Conservation (phyloP, 2,113 vertebrate species). For the Mugil cephalus region DNA sequence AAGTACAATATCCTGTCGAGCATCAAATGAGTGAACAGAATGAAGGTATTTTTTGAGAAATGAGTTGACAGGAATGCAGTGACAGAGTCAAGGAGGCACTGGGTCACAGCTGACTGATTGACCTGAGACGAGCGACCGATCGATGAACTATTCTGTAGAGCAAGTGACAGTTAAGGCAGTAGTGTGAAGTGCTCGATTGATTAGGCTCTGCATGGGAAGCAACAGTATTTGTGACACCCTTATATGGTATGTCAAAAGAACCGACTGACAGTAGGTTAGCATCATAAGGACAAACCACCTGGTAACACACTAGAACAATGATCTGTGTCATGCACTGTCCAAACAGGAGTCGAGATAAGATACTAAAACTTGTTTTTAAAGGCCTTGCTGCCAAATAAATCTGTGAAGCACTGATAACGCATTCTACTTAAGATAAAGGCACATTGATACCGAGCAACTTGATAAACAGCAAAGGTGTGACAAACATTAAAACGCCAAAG, state of each 20-base stretch:
- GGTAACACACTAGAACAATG: neutral
- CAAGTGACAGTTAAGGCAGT: neutral
- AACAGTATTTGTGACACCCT: neutral
- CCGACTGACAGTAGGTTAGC: no score
- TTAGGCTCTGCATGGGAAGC: conserved; percentile 17
- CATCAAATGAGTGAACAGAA: neutral
- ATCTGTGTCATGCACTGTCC: neutral
- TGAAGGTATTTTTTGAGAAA: neutral
- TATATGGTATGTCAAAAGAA: neutral
- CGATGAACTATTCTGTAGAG: conserved; percentile 13
- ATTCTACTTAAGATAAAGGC: neutral
- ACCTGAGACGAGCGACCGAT: conserved; percentile 1
- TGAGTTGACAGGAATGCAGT: neutral
- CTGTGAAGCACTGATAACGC: no score
- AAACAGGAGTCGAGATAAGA: neutral
- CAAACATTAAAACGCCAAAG: neutral
- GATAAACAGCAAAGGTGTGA: no score
- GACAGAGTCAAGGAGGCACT: conserved; percentile 2
- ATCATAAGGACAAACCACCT: neutral
- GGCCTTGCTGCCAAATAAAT: neutral
- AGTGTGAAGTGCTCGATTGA: conserved; percentile 25
- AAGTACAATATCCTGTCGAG: no score
- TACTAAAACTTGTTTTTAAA: neutral
- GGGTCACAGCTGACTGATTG: conserved; percentile 1
- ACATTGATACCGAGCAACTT: neutral